A percentile compares a stretch with the other conserved stretches of the same genome.
Evolutionary conservation across 1,140 invertebrate species (phyloP).

Genomic region (Heliconius eleuchia): DNA sequence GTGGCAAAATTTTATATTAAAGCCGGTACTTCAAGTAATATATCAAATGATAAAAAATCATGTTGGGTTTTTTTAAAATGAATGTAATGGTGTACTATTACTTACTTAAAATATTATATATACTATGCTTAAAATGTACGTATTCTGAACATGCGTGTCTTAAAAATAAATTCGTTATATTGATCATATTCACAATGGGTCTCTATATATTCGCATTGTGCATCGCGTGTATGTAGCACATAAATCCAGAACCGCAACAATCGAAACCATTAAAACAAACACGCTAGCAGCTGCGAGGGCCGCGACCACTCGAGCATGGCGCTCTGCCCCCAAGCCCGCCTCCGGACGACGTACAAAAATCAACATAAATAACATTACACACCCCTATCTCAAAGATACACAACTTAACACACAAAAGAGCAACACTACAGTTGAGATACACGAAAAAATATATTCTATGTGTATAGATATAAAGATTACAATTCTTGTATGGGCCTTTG

Average conservation of each 20-base stretch:
- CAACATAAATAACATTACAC: conserved; percentile 81
- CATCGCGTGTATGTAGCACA: conserved; percentile 58
- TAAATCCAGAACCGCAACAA: conserved; percentile 62
- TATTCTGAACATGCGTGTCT: conserved; percentile 24
- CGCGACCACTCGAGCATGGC: conserved; percentile 60
- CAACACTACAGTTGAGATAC: background rate
- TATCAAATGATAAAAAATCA: too few relatives aligned
- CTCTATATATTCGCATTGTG: conserved; percentile 45
- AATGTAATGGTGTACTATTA: too few relatives aligned
- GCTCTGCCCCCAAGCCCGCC: conserved; percentile 72
- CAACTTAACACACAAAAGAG: background rate
- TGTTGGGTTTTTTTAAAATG: too few relatives aligned
- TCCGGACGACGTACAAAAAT: conserved; percentile 72
- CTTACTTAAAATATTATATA: too few relatives aligned
- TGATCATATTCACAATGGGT: conserved; percentile 52
- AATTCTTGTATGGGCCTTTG: background rate
- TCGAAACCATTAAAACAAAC: conserved; percentile 76
- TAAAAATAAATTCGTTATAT: conserved; percentile 50
- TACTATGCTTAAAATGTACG: background rate
- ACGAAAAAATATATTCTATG: background rate
- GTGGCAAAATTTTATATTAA: too few relatives aligned
- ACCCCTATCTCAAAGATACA: conserved; percentile 74
- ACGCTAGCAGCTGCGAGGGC: conserved; percentile 67
- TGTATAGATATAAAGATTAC: background rate
- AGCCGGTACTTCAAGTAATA: too few relatives aligned